Conservation (phyloP, 2,888 invertebrate genomes). For the Dynastes maya region DNA sequence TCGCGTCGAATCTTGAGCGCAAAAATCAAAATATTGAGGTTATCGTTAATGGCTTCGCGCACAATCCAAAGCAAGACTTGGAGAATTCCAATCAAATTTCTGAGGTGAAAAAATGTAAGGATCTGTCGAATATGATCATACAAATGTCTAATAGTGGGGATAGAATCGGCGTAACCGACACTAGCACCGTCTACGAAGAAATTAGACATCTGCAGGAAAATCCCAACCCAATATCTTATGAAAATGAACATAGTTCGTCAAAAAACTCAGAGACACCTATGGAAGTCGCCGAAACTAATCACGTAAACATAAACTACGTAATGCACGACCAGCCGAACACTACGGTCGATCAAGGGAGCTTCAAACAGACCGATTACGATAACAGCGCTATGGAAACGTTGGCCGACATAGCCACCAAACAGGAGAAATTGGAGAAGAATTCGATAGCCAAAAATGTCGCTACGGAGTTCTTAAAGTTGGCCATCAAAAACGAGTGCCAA, state of each 20-base stretch:
- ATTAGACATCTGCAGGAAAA: slow-evolving; percentile 2
- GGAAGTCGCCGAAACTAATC: slow-evolving; percentile 24
- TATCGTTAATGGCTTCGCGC: slow-evolving; percentile 42
- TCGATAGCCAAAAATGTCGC: slow-evolving; percentile 78
- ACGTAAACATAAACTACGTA: slow-evolving; percentile 39
- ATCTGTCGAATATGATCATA: slow-evolving; percentile 28
- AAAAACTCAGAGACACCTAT: slow-evolving; percentile 30
- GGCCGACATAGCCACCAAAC: slow-evolving; percentile 69
- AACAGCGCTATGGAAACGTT: slow-evolving; percentile 71
- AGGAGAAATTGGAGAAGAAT: slow-evolving; percentile 69
- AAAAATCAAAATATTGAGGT: slow-evolving; percentile 15
- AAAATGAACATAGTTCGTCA: slow-evolving; percentile 27
- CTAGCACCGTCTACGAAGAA: slow-evolving; percentile 25
- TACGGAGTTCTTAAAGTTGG: slow-evolving; percentile 78
- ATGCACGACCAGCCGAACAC: slow-evolving; percentile 38
- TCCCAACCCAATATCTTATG: neutral
- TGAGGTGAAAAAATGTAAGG: slow-evolving; percentile 28
- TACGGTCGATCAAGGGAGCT: slow-evolving; percentile 42
- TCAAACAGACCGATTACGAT: slow-evolving; percentile 63
- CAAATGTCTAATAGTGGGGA: slow-evolving; percentile 46
- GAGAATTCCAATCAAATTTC: neutral
- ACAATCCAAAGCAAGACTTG: slow-evolving; percentile 16
- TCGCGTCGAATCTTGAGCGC: slow-evolving; percentile 51
- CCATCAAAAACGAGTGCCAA: slow-evolving; percentile 68
- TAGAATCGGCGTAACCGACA: slow-evolving; percentile 10